Percentiles rank a stretch among this genome's conserved stretches.
Conservation (phyloP, 2,888 invertebrate genomes). For the Scrobipalpa atriplicella region DNA sequence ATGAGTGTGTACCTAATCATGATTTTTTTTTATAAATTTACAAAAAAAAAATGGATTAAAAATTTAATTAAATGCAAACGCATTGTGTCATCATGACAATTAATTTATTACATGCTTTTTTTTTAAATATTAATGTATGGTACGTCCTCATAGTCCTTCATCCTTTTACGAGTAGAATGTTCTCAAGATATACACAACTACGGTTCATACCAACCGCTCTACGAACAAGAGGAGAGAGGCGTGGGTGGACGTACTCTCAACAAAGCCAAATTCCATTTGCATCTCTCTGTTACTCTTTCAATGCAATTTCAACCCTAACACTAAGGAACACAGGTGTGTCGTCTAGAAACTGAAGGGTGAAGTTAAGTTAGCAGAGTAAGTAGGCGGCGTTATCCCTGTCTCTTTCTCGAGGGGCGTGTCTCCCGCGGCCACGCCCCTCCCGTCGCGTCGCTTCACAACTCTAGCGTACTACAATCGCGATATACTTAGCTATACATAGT, state of each 20-base stretch:
- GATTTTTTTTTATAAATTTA: too few relatives aligned
- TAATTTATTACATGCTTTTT: too few relatives aligned
- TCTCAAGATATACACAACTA: slow-evolving; percentile 56
- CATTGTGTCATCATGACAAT: too few relatives aligned
- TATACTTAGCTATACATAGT: slow-evolving; percentile 12
- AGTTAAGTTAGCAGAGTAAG: slow-evolving; percentile 50
- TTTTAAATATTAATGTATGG: too few relatives aligned
- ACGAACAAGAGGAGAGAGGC: slow-evolving; percentile 54
- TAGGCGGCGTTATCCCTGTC: slow-evolving; percentile 70
- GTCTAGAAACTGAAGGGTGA: slow-evolving; percentile 41
- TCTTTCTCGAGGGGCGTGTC: slow-evolving; percentile 74
- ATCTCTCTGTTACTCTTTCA: slow-evolving; percentile 18
- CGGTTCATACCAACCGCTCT: slow-evolving; percentile 64
- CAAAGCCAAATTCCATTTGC: slow-evolving; percentile 32
- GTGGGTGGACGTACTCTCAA: slow-evolving; percentile 54
- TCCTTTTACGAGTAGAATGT: background rate
- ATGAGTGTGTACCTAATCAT: too few relatives aligned
- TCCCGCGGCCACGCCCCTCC: slow-evolving; percentile 59
- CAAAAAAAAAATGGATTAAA: too few relatives aligned
- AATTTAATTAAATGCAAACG: too few relatives aligned
- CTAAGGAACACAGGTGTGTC: slow-evolving; percentile 35
- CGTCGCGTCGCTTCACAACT: slow-evolving; percentile 8
- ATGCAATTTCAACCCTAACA: slow-evolving; percentile 51
- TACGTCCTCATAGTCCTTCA: slow-evolving; percentile 4
- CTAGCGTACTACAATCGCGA: slow-evolving; percentile 19